Conservation (phyloP, 37 sponge, comb jelly and placozoan species). For the Oscarella lobularis region DNA sequence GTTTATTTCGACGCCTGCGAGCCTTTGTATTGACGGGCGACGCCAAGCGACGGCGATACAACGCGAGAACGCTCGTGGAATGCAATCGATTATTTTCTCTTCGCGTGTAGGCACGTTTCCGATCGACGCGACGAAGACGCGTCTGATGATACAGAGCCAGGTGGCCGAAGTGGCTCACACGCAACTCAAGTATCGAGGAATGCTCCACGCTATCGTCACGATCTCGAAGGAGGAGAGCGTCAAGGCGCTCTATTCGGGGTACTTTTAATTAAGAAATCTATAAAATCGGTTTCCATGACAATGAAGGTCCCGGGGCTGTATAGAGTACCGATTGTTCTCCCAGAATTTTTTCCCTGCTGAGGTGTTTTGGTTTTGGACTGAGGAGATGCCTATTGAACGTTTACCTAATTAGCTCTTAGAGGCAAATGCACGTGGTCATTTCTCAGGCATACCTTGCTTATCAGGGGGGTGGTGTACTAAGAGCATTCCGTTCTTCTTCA, state of each 20-base stretch:
- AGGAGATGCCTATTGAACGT: too few species aligned
- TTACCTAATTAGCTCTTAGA: not conserved
- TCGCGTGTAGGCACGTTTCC: constrained; percentile 70
- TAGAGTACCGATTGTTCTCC: too few species aligned
- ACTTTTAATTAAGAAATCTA: constrained; percentile 1
- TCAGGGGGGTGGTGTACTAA: not conserved
- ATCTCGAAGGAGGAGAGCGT: constrained; percentile 65
- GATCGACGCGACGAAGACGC: constrained; percentile 73
- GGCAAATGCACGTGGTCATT: too few species aligned
- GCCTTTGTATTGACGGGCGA: constrained; percentile 3
- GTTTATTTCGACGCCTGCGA: not conserved
- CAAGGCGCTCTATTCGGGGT: constrained; percentile 70
- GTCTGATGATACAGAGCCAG: constrained; percentile 71
- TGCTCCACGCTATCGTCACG: constrained; percentile 55
- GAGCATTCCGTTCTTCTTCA: not conserved
- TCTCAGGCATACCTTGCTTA: too few species aligned
- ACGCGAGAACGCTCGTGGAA: too few species aligned
- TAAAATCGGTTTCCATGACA: not conserved
- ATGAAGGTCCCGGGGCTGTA: not conserved
- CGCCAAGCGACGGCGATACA: too few species aligned
- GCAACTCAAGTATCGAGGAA: constrained; percentile 49
- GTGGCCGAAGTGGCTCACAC: constrained; percentile 15
- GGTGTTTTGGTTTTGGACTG: too few species aligned
- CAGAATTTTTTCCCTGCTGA: too few species aligned
- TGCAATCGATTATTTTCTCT: not conserved